Base-by-base conservation (phyloP, 2,113 vertebrate species). In the Hiodon alosoides region DNA sequence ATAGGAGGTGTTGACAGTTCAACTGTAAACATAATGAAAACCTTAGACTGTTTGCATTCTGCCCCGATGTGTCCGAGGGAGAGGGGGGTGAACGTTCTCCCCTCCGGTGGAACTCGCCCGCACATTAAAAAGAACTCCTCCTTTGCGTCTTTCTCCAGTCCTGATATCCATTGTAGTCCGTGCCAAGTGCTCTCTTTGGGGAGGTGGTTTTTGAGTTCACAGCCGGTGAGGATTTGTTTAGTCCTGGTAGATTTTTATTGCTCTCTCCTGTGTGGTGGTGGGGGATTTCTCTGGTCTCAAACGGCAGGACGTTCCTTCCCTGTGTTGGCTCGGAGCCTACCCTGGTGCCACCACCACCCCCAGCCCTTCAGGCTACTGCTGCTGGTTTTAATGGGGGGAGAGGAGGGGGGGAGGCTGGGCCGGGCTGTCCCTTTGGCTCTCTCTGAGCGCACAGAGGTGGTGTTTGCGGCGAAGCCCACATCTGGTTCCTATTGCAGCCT, bases 401-500 rank as follows among this genome's bases (percentile, higher is more conserved):
- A 8, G 59, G n/a, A n/a, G 7, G 13, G 62, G 46, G 67, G 4
- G 4, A 54, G 74, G 62, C 31, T 57, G 73, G 2, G 67, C 52
- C 60, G 2, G 31, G 62, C 71, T 69, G 46, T 10, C 65, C 66
- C 74, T 16, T 65, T 64, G 31, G 50, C 8, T 11, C 75, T 77
- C 60, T 6, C 60, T 31, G 31, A 17, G 31, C 73, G 81, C 66
- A 1, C 67, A 75, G 84, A 80, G 83, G 85, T 81, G 62, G 72
- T 80, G 78, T 81, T 87, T 92, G 88, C 79, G 87, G 90, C 80
- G 77, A 72, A 71, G 84, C 81, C 80, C 83, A 90, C 90, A 93
- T 93, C 85, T 94, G 89, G 90, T 94, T 94, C 87, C 78, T 87
- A 86, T 93, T 91, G 88, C 75, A 88, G 86, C 80, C 77, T 84